phyloP scores from a whole-genome alignment of 2,113 vertebrate genomes.

The Perccottus glenii region DNA sequence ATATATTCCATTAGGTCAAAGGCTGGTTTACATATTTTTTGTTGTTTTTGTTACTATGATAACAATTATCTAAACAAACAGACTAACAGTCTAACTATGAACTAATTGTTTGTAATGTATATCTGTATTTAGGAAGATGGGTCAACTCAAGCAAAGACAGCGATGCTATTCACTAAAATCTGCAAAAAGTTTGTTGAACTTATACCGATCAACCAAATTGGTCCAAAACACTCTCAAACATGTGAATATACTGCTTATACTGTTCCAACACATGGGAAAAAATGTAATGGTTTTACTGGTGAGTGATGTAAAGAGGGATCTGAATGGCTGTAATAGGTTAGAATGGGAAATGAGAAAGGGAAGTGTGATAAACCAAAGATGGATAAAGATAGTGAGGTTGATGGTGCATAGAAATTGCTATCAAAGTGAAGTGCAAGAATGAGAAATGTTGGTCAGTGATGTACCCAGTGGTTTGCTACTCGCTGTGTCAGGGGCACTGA shows the following conservation, averaged over 20 bases:
- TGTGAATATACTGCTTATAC: slow-evolving; percentile 23
- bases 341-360: slow-evolving; percentile 53
- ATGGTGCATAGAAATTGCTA: slow-evolving; percentile 19
- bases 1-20: too few species aligned
- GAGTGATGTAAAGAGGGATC: slow-evolving; percentile 45
- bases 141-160: too few species aligned
- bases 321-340: slow-evolving; percentile 45
- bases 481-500: slow-evolving; percentile 64
- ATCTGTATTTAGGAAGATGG: too few species aligned
- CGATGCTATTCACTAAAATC: too few species aligned
- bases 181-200: too few species aligned
- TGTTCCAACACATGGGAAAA: slow-evolving; percentile 43
- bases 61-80: too few species aligned
- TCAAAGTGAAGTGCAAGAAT: slow-evolving; percentile 18
- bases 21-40: too few species aligned
- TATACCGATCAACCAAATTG: too few species aligned
- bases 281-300: slow-evolving; percentile 39
- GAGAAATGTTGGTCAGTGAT: slow-evolving; percentile 54
- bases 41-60: too few species aligned
- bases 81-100: too few species aligned
- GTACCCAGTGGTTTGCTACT: slow-evolving; percentile 52
- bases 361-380: slow-evolving; percentile 40
- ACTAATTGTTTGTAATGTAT: too few species aligned
- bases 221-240: too few species aligned
- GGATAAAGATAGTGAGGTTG: slow-evolving; percentile 39